Evolutionary conservation across 2,797 vertebrate genomes (phyloP).

Genomic region (Gambusia yucatana): DNA sequence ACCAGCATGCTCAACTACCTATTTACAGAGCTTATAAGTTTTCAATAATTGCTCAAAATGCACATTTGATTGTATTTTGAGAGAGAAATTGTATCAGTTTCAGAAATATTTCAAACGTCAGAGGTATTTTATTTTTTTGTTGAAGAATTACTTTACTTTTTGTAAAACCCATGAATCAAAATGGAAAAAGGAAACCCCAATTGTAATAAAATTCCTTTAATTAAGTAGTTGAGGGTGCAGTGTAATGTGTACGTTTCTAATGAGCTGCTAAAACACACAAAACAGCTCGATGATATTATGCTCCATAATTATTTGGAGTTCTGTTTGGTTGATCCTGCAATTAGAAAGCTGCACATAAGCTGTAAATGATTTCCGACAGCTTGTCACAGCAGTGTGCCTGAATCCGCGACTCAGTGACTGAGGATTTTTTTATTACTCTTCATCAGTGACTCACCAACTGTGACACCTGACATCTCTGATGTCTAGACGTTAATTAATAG

Average conservation of each 20-base stretch:
- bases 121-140: background rate
- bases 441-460: background rate
- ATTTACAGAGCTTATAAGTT: conserved; percentile 87
- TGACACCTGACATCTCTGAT: conserved; percentile 21
- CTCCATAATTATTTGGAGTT: conserved; percentile 94
- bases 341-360: conserved; percentile 69
- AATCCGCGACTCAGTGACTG: conserved; percentile 17
- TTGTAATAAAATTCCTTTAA: conserved; percentile 44
- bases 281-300: conserved; percentile 82
- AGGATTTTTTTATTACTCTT: conserved; percentile 9
- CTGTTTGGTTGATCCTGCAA: conserved; percentile 91
- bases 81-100: conserved; percentile 80
- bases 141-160: background rate
- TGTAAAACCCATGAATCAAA: conserved; percentile 22
- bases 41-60: conserved; percentile 86
- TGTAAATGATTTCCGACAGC: conserved; percentile 37
- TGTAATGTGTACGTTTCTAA: conserved; percentile 39
- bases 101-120: conserved; percentile 15
- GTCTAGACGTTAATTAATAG: conserved; percentile 13
- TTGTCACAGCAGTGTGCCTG: conserved; percentile 16
- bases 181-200: background rate
- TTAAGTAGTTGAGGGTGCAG: conserved; percentile 51
- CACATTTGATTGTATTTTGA: conserved; percentile 86
- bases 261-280: conserved; percentile 55
- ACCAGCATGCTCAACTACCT: conserved; percentile 89